These are phyloP conservation scores for Pluvialis apricaria DNA, from an alignment of 2,113 vertebrate genomes.

Conservation along the genomic window DNA sequence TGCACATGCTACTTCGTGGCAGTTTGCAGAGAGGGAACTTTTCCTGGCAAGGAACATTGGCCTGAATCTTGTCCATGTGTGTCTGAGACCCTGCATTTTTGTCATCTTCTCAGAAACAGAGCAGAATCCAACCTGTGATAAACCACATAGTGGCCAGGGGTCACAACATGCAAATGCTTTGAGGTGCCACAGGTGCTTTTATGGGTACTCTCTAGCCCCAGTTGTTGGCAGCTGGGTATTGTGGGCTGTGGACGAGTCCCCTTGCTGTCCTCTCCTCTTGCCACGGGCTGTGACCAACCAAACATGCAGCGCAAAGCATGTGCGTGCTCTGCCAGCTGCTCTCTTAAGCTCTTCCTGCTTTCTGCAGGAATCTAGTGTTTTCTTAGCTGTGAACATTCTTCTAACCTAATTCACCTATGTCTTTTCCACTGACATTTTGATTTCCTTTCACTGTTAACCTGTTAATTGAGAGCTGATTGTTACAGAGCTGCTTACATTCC, in stretches of 20 bases:
- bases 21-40: not conserved
- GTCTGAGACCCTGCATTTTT: not conserved
- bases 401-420: not conserved
- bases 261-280: not conserved
- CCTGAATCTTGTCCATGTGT: not conserved
- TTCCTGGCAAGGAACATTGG: not conserved
- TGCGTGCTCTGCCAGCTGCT: not conserved
- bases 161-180: not conserved
- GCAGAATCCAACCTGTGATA: not conserved
- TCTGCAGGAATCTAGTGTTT: not conserved
- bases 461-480: not conserved
- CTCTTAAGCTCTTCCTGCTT: not conserved
- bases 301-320: not conserved
- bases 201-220: not conserved
- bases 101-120: not conserved
- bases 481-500: not conserved
- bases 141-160: not conserved
- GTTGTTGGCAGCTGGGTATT: not conserved
- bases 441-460: not conserved
- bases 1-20: not conserved
- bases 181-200: not conserved
- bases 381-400: not conserved
- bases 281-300: not conserved
- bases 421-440: not conserved
- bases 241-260: not conserved